phyloP scores from a whole-genome alignment of 2,113 vertebrate species.

The Donacobius atricapilla region DNA sequence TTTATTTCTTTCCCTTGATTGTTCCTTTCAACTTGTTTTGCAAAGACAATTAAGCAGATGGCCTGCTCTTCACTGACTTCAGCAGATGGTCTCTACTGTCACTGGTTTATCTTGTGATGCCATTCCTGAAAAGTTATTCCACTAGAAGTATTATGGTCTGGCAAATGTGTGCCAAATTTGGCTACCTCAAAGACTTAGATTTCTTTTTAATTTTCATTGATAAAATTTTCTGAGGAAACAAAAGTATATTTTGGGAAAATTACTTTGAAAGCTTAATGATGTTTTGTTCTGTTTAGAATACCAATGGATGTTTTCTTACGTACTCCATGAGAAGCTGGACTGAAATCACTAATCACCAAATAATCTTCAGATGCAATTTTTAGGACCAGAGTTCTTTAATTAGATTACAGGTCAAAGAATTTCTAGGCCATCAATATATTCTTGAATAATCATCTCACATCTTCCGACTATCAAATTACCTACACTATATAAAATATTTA shows the following conservation, averaged over 20 bases:
- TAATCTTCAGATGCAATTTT: background rate
- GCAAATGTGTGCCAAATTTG: background rate
- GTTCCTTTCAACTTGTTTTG: background rate
- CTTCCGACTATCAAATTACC: constrained; percentile 10
- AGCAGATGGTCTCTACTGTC: background rate
- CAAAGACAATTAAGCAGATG: background rate
- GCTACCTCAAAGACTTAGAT: background rate
- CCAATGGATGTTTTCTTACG: background rate
- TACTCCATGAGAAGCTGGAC: background rate
- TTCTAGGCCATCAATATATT: background rate
- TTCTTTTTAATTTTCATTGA: background rate
- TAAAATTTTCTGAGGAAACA: background rate
- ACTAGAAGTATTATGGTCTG: background rate
- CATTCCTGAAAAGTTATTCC: background rate
- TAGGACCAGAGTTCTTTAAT: background rate
- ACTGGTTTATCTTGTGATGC: background rate
- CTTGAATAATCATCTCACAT: constrained; percentile 2
- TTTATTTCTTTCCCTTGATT: background rate
- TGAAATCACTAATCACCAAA: background rate
- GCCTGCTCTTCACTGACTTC: background rate
- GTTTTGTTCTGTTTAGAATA: background rate
- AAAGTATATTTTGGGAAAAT: background rate
- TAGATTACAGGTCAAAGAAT: background rate
- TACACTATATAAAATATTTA: background rate
- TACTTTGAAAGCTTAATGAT: background rate